Conservation (phyloP, 2,113 vertebrate genomes). For the Suricata suricatta region DNA sequence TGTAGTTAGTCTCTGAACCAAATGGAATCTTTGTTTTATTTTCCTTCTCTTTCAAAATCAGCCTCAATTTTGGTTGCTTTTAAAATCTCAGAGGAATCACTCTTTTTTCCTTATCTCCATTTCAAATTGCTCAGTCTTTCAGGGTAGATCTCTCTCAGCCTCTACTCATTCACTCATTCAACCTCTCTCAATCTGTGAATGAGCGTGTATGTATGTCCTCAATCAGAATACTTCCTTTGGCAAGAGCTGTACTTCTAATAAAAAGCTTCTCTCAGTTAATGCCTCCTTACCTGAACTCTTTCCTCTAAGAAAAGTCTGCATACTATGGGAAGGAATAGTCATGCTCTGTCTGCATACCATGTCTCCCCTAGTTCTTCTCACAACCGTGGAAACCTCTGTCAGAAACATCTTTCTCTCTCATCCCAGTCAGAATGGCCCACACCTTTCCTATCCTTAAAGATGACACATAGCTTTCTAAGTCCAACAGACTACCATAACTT, state of each 20-base stretch:
- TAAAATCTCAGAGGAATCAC: not conserved
- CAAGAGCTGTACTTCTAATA: not conserved
- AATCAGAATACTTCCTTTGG: not conserved
- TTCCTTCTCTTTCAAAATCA: not conserved
- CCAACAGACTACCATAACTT: not conserved
- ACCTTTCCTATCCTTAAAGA: not conserved
- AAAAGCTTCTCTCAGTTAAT: not conserved
- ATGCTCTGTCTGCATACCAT: not conserved
- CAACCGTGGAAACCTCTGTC: not conserved
- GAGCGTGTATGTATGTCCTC: not conserved
- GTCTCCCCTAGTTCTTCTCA: not conserved
- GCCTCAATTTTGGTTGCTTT: not conserved
- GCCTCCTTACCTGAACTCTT: not conserved
- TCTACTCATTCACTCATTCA: not conserved
- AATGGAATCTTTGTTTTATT: not conserved
- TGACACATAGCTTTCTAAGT: not conserved
- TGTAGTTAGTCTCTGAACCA: not conserved
- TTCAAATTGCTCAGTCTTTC: not conserved
- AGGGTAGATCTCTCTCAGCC: not conserved
- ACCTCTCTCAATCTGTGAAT: not conserved
- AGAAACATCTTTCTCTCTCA: not conserved
- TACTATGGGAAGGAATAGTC: not conserved
- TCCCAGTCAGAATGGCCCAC: not conserved
- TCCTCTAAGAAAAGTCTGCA: not conserved
- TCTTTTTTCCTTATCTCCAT: not conserved